Evolutionary conservation across 2,888 invertebrate genomes (phyloP), one percentile per base, ranked within the genome.

Genomic region (Melitaea athalia): DNA sequence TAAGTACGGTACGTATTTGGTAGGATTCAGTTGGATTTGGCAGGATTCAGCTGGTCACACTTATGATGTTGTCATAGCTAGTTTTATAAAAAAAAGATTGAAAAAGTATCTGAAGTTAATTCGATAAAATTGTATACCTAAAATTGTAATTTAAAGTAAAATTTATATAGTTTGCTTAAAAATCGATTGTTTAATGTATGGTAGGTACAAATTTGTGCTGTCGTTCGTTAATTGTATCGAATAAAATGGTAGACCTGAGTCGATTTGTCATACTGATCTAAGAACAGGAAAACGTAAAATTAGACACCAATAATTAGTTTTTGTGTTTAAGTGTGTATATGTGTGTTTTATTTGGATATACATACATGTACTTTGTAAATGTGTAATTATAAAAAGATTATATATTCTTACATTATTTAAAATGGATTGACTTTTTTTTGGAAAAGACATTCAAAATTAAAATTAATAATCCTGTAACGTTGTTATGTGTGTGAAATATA

Each of bases 21-120:
- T 52, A 10, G 10, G 10, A 10, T 38, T 5, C 4, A 5, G 5
- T 52, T 11, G 10, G 10, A 10, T 52, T 52, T 7, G 5, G 17
- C 24, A n/a, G 8, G 8, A 31, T 17, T 17, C 24, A 59, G 49
- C 57, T 61, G 60, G 69, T 67, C 67, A 67, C 70, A 70, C 49
- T 67, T 5, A 31, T 63, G 67, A 70, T 70, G 67, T 62, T 70
- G 70, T 68, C 68, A 68, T 70, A 64, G 61, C 33, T 63, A 53
- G 57, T 57, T 50, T 67, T 57, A 55, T 47, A 55, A 70, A 64
- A 70, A 67, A 64, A 45, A 52, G 5, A 45, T 45, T 64, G 11
- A 67, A 61, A 61, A 61, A 66, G 47, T 61, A 55, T 24, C 24
- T 24, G 24, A 61, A 61, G 55, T 67, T 31, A 8, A 38, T 7